Percentiles rank a stretch among this genome's conserved stretches.
Conservation (phyloP, 2,113 vertebrate species). For the Isurus oxyrinchus region DNA sequence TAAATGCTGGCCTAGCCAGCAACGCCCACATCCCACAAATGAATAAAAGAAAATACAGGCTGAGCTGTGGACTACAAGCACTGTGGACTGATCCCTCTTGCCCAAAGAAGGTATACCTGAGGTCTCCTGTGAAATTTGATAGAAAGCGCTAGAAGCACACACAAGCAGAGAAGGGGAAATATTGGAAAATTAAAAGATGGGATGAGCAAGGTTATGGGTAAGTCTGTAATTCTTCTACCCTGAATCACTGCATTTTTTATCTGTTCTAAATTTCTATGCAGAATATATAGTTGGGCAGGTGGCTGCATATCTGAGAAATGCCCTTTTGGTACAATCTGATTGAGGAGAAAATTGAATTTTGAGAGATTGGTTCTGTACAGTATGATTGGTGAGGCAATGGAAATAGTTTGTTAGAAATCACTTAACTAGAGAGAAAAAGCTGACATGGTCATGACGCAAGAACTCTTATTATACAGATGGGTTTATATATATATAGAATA, state of each 20-base stretch:
- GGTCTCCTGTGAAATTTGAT: background rate
- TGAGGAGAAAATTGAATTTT: background rate
- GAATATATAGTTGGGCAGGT: background rate
- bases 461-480: background rate
- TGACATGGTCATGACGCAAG: background rate
- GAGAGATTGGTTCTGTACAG: background rate
- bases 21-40: too few species aligned
- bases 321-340: background rate
- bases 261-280: background rate
- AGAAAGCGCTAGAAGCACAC: background rate
- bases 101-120: background rate
- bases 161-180: background rate
- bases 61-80: background rate
- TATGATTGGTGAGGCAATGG: background rate
- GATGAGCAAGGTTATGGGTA: background rate
- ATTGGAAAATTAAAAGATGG: background rate
- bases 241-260: background rate
- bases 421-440: background rate
- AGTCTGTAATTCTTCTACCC: background rate
- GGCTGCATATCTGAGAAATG: background rate
- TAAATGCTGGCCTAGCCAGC: too few species aligned
- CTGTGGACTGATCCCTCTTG: background rate
- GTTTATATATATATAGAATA: background rate
- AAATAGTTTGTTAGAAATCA: background rate
- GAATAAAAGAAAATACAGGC: too few species aligned